Evolutionary conservation across 1,140 invertebrate species (phyloP), one percentile per base, ranked within the genome.

Genomic region (Drosophila obscura): DNA sequence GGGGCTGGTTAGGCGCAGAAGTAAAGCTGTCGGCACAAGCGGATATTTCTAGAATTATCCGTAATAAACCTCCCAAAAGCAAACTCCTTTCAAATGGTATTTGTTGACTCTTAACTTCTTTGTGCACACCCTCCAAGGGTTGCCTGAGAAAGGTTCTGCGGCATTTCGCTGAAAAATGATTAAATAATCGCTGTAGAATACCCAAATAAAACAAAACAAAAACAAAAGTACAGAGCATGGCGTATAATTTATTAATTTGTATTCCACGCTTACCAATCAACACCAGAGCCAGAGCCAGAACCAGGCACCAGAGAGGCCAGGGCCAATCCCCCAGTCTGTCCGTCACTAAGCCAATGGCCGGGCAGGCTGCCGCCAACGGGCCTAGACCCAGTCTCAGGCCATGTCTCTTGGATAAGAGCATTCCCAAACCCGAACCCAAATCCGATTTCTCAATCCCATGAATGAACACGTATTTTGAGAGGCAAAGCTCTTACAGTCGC

Each of bases 201-300:
- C 44, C 31, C 51, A 67, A 51, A 26, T 39, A 50, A 49, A 60
- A 65, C 43, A 61, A 71, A 66, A 60, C 49, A 31, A 22, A 13
- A 50, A n/a, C n/a, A n/a, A 60, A 75, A 64, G 56, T 62, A 75
- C 80, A 53, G 50, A 58, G 66, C 56, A 46, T 48, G 45, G 43
- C 46, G 60, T 66, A 79, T 88, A 88, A 80, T 77, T 80, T 66
- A 87, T 80, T 76, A 76, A 87, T 87, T 87, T 79, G 71, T 87
- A 81, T 87, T 80, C 82, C 78, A 81, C 64, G 77, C 81, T 77
- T 51, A 72, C 51, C 73, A 67, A 75, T 68, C 63, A 68, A 60
- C 65, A 59, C 56, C 46, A 39, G 35, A 35, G 28, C 28, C 28
- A 31, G 8, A 31, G 4, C 9, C 31, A 11, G 35, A 4, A 39